Percentiles rank a stretch among this genome's conserved stretches.
phyloP scores from a whole-genome alignment of 2,888 invertebrate species.

The Dasysyrphus albostriatus region DNA sequence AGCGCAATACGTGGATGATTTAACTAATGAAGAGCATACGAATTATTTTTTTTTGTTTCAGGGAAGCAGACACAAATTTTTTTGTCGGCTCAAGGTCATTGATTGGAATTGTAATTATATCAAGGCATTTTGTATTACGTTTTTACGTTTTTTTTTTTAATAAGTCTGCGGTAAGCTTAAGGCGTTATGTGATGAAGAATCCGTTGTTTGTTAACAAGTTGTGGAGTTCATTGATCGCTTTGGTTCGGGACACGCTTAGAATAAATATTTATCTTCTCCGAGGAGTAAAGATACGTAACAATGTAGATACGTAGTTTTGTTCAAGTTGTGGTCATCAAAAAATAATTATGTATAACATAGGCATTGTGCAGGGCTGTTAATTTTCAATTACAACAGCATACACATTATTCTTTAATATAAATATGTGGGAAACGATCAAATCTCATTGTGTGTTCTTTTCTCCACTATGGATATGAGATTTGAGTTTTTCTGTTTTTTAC shows the following conservation, averaged over 20 bases:
- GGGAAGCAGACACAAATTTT: not conserved
- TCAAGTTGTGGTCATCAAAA: too few relatives aligned
- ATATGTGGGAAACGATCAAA: too few relatives aligned
- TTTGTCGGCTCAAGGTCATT: conserved; percentile 49
- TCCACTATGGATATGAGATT: too few relatives aligned
- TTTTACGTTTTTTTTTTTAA: not conserved
- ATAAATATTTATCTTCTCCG: not conserved
- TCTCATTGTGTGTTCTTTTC: too few relatives aligned
- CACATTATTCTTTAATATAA: too few relatives aligned
- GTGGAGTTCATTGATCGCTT: not conserved
- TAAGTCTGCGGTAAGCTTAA: not conserved
- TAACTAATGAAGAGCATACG: conserved; percentile 47
- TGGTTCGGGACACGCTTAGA: not conserved
- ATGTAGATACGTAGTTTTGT: too few relatives aligned
- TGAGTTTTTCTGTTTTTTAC: too few relatives aligned
- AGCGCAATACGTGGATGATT: conserved; percentile 54
- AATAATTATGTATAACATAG: too few relatives aligned
- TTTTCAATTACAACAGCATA: too few relatives aligned
- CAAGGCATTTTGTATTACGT: not conserved
- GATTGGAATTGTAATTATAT: conserved; percentile 8
- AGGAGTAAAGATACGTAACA: not conserved
- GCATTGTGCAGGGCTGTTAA: too few relatives aligned
- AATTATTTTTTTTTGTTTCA: not conserved
- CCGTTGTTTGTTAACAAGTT: not conserved
- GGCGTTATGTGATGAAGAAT: not conserved